Base-by-base conservation (phyloP, 1,140 invertebrate species). In the Homalodisca vitripennis region DNA sequence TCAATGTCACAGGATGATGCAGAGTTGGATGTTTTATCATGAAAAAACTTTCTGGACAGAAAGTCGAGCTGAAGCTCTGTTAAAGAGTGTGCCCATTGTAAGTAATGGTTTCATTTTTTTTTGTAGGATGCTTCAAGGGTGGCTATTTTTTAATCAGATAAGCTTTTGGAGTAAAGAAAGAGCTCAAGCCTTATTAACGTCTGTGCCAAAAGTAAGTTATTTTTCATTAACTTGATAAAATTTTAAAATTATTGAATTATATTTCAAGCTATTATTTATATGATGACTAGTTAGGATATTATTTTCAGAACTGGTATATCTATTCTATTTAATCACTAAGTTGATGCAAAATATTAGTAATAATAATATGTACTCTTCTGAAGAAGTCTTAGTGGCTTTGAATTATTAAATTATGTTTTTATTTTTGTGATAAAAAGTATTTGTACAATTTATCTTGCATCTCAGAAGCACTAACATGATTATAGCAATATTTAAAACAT, bases 1-100 rank as follows among this genome's bases (percentile, higher is more conserved):
- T 68, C 75, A 29, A 71, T 68, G 74, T 75, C 77, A 41, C 76
- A 91, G 89, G 90, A 73, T 97, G 30, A 83, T 95, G 77, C 94
- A 97, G 82, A 92, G 90, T 22, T 97, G 94, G 94, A 82, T 95
- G 78, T 95, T 96, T 75, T 83, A 88, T 0, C 82, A 86, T 73
- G 84, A 87, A 67, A 75, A 79, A 12, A 69, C 78, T 20, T 91
- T 89, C 75, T 94, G 92, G 92, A 87, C 85, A 14, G 73, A 80
- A 47, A 76, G 83, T 3, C 84, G 87, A 77, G 87, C 89, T 0
- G 77, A 89, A 76, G 84, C 89, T 20, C 89, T 93, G 62, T 74
- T 97, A 6, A 92, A 88, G 3, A 87, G 91, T n/a, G 87, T 94
- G 2, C 92, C 93, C 3, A 78, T 80, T 71, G 91, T 92, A 77